Conservation (phyloP, 2,797 vertebrate genomes). For the Menidia menidia region DNA sequence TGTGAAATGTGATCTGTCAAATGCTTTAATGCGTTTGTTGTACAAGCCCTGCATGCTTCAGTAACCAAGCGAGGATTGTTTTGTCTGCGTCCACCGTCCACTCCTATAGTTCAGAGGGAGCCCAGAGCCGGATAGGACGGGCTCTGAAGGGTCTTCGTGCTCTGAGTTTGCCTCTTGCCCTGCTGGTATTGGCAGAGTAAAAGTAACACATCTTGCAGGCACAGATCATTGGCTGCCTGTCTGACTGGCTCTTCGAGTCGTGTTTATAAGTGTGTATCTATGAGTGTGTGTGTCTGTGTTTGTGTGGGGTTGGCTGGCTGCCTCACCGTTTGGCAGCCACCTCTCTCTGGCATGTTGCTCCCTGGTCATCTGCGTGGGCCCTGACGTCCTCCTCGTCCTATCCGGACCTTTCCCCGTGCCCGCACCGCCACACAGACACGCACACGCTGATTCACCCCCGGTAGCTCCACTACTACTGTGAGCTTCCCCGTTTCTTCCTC, state of each 20-base stretch:
- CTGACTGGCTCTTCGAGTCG: conserved; percentile 28
- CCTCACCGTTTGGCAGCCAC: conserved; percentile 68
- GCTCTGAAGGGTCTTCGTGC: conserved; percentile 52
- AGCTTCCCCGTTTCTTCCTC: conserved; percentile 63
- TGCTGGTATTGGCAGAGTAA: conserved; percentile 69
- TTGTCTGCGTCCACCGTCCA: not conserved
- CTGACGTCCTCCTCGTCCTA: conserved; percentile 60
- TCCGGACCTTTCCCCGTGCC: conserved; percentile 46
- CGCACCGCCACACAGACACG: conserved; percentile 12
- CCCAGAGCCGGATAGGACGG: conserved; percentile 45
- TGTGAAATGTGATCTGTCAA: not conserved
- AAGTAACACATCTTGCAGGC: conserved; percentile 67
- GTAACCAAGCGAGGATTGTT: conserved; percentile 1
- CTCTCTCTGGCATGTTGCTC: conserved; percentile 47
- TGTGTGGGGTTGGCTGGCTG: conserved; percentile 30
- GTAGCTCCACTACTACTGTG: conserved; percentile 52
- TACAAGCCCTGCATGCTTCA: not conserved
- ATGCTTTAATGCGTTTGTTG: conserved; percentile 6
- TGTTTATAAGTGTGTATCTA: not conserved
- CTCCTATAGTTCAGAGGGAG: conserved; percentile 18
- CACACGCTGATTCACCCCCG: conserved; percentile 4
- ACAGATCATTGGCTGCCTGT: conserved; percentile 53
- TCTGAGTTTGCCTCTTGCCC: conserved; percentile 47
- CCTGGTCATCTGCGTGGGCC: conserved; percentile 66
- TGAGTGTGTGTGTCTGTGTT: not conserved